Evolutionary conservation across 2,888 invertebrate species (phyloP), one percentile per base, ranked within the genome.

Genomic region (Pheosia gnoma): DNA sequence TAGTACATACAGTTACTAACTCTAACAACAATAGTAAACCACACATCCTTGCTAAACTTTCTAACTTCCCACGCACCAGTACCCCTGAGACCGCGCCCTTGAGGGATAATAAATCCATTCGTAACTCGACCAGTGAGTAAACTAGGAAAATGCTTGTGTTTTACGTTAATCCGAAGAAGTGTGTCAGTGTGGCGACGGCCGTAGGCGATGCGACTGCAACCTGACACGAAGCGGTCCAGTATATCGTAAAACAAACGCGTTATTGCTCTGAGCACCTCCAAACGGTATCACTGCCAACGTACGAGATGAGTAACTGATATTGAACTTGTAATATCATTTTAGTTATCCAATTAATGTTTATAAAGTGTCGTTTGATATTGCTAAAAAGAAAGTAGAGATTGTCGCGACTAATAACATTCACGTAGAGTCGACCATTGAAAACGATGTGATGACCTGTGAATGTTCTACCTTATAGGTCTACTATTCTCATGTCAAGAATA

Each of bases 191-290:
- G 55, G 55, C 55, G 11, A 39, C 55, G 11, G 55, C 55, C 55
- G 55, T 55, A 39, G 55, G 55, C 55, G 39, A 38, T 55, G 55
- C 5, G 39, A 57, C 13, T 13, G 57, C 45, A 57, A 47, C 43
- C 47, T 45, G 47, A 57, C 57, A 57, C 47, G 43, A 37, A 8
- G 38, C 9, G n/a, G 39, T 39, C 49, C 25, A 53, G 52, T 54
- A 60, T 11, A 39, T 39, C 55, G 55, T 55, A 55, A 55, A 55
- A n/a, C 55, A 39, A 55, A 55, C 55, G 11, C 55, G 55, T 53
- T 53, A 53, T 53, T 53, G 53, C 37, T 9, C 37, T 10, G 13
- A 5, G 37, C 10, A 5, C 37, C 53, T 11, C 37, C 10, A 10
- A 53, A 53, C 53, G 37, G 53, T 53, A 53, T 25, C 53, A 11